A percentile compares a stretch with the other conserved stretches of the same genome.
phyloP scores from a whole-genome alignment of 2,797 vertebrate species.

The Chaetodon trifasciatus region DNA sequence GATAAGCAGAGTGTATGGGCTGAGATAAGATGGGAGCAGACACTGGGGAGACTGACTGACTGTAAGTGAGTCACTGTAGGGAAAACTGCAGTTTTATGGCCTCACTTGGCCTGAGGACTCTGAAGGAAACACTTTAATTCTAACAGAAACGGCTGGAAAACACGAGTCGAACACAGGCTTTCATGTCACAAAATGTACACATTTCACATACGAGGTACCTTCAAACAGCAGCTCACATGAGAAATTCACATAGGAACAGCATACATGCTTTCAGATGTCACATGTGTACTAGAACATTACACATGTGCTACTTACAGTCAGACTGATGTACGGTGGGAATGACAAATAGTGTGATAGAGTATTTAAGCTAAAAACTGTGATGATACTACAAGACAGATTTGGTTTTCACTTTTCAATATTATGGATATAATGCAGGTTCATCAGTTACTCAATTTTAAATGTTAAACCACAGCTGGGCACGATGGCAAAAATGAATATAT shows the following conservation, averaged over 20 bases:
- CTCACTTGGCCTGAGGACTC: constrained; percentile 26
- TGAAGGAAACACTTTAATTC: constrained; percentile 21
- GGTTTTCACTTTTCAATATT: neutral
- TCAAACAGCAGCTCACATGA: neutral
- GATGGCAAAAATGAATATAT: neutral
- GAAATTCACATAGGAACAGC: neutral
- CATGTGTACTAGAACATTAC: neutral
- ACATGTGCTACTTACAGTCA: neutral
- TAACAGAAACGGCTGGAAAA: constrained; percentile 23
- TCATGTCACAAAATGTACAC: neutral
- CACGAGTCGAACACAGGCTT: neutral
- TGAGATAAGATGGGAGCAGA: constrained; percentile 81
- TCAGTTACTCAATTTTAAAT: neutral
- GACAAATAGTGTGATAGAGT: neutral
- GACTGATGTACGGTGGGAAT: fast-evolving
- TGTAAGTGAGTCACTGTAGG: constrained; percentile 78
- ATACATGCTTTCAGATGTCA: neutral
- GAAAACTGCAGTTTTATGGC: constrained; percentile 60
- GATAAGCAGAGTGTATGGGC: constrained; percentile 80
- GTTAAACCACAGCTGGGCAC: neutral
- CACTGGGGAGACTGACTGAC: constrained; percentile 79
- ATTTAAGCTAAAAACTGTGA: neutral
- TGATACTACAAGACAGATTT: neutral
- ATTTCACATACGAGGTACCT: neutral
- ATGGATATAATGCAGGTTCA: neutral